These are phyloP conservation scores for Nycticorax nycticorax DNA, from an alignment of 2,113 vertebrate species.

Conservation along the genomic window DNA sequence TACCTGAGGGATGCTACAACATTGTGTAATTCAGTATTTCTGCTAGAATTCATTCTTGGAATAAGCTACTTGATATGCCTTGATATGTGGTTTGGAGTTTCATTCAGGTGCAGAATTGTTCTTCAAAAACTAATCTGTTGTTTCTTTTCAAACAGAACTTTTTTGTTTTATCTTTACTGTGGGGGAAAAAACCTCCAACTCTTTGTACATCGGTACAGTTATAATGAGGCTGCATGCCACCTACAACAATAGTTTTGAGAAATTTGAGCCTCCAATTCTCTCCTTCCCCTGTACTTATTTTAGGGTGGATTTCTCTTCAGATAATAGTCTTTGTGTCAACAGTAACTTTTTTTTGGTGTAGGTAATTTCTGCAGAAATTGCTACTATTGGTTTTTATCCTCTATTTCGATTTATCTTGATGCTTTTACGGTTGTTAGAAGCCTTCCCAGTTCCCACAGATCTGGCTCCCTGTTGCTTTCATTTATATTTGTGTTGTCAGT, in stretches of 20 bases:
- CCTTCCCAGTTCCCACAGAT: background rate
- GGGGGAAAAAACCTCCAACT: background rate
- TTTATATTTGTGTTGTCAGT: background rate
- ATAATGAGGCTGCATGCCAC: background rate
- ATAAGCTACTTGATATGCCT: background rate
- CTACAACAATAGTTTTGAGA: background rate
- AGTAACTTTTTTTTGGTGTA: background rate
- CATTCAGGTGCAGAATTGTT: background rate
- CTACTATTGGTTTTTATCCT: background rate
- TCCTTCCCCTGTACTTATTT: background rate
- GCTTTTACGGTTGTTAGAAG: background rate
- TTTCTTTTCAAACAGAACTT: background rate
- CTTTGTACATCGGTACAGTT: background rate
- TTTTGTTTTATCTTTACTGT: background rate
- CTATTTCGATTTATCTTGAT: background rate
- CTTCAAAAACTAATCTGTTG: background rate
- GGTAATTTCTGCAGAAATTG: background rate
- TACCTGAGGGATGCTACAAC: background rate
- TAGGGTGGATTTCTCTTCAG: background rate
- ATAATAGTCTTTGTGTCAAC: background rate
- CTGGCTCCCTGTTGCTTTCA: background rate
- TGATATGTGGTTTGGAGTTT: background rate
- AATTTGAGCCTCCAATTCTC: background rate
- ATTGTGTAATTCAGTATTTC: background rate
- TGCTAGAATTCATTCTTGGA: background rate